Conservation (phyloP, 2,113 vertebrate genomes). For the Halcyon senegalensis region DNA sequence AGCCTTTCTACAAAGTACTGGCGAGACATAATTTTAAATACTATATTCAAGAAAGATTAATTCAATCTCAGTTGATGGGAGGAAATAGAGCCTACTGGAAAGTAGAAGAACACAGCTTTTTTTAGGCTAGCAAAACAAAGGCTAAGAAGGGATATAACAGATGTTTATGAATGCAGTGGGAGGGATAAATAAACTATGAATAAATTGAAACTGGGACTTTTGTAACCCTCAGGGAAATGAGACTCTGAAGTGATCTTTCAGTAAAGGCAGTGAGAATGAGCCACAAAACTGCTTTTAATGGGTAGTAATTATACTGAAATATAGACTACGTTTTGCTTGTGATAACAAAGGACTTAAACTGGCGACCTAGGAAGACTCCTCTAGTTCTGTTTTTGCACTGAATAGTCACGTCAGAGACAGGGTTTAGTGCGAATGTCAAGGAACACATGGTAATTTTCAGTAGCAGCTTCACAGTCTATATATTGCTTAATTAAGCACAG, state of each 20-base stretch:
- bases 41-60: not conserved
- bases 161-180: not conserved
- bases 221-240: not conserved
- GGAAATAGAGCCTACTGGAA: not conserved
- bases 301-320: not conserved
- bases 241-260: not conserved
- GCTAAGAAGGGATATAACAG: not conserved
- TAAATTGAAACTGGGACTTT: not conserved
- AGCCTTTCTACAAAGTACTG: not conserved
- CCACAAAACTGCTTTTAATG: not conserved
- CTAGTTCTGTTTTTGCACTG: not conserved
- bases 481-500: not conserved
- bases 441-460: not conserved
- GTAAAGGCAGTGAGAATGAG: not conserved
- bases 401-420: not conserved
- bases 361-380: not conserved
- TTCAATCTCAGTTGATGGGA: not conserved
- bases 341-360: not conserved
- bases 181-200: not conserved
- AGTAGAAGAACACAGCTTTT: not conserved
- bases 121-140: not conserved
- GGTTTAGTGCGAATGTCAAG: not conserved
- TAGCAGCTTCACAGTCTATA: not conserved
- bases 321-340: not conserved
- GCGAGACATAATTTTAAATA: not conserved